These are phyloP conservation scores for Himalopsyche phryganea DNA, from an alignment of 1,140 invertebrate genomes.

Conservation along the genomic window DNA sequence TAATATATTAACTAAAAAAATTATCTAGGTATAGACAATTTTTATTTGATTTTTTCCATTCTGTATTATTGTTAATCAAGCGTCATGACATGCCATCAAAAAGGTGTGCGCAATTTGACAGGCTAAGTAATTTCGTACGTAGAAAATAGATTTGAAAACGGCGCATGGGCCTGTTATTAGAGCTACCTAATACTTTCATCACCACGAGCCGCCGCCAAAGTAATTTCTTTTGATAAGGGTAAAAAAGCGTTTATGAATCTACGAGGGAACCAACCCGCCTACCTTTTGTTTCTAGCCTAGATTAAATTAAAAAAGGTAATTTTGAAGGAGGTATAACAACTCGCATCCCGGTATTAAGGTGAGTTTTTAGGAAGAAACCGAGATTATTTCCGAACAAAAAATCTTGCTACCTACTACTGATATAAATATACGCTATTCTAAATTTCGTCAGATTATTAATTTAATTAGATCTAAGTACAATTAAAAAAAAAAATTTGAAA, in stretches of 20 bases:
- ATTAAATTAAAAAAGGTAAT: conserved; percentile 16
- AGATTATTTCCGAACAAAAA: no score
- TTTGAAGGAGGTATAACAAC: conserved; percentile 2
- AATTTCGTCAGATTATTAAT: no score
- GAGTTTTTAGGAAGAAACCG: no score
- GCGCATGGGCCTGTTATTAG: conserved; percentile 22
- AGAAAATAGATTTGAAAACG: conserved; percentile 27
- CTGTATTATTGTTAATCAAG: background rate
- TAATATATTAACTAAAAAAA: no score
- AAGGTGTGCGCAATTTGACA: conserved; percentile 5
- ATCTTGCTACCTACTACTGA: no score
- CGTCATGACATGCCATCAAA: background rate
- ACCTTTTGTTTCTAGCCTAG: conserved; percentile 22
- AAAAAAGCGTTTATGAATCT: conserved; percentile 28
- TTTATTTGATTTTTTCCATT: background rate
- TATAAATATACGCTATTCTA: no score
- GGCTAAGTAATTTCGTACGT: conserved; percentile 10
- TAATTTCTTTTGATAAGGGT: conserved; percentile 34
- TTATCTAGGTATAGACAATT: background rate
- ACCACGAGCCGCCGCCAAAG: conserved; percentile 30
- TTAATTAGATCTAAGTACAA: no score
- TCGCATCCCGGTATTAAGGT: no score
- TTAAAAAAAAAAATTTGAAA: no score
- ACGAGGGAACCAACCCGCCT: conserved; percentile 8
- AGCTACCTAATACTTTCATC: conserved; percentile 33